A percentile compares a stretch with the other conserved stretches of the same genome.
Evolutionary conservation across 2,888 invertebrate species (phyloP).

Genomic region (Cataglyphis livida): DNA sequence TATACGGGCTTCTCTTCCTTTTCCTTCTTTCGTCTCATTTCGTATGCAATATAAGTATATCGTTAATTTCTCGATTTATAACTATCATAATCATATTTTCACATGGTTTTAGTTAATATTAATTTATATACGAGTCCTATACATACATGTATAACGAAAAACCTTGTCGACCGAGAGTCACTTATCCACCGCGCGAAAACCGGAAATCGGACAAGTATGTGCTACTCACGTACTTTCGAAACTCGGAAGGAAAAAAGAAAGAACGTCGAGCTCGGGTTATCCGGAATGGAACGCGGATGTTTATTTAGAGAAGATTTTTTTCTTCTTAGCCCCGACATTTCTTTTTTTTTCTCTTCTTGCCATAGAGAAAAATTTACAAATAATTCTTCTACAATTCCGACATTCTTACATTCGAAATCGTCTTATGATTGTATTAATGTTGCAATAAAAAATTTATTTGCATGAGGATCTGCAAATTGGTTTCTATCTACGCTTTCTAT

Average conservation of each 20-base stretch:
- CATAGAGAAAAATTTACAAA: background rate
- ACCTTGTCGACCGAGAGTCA: constrained; percentile 41
- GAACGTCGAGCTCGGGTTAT: constrained; percentile 5
- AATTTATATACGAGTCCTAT: constrained; percentile 74
- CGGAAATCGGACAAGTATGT: background rate
- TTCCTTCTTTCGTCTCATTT: constrained; percentile 66
- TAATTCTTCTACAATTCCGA: background rate
- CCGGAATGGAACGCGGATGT: constrained; percentile 5
- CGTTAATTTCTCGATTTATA: constrained; percentile 72
- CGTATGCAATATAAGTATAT: constrained; percentile 77
- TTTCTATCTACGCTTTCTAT: background rate
- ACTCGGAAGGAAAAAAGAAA: background rate
- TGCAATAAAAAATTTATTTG: background rate
- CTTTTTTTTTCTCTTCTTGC: background rate
- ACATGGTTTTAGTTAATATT: constrained; percentile 68
- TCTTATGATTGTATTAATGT: background rate
- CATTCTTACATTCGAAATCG: background rate
- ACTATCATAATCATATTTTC: constrained; percentile 73
- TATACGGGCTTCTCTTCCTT: constrained; percentile 24
- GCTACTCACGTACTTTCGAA: background rate
- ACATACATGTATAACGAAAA: constrained; percentile 59
- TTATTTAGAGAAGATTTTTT: background rate
- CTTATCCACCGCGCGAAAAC: constrained; percentile 9
- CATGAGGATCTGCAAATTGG: background rate
- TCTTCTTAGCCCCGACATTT: background rate